Base-by-base conservation (phyloP, 2,888 invertebrate species). In the Rhaphigaster nebulosa region DNA sequence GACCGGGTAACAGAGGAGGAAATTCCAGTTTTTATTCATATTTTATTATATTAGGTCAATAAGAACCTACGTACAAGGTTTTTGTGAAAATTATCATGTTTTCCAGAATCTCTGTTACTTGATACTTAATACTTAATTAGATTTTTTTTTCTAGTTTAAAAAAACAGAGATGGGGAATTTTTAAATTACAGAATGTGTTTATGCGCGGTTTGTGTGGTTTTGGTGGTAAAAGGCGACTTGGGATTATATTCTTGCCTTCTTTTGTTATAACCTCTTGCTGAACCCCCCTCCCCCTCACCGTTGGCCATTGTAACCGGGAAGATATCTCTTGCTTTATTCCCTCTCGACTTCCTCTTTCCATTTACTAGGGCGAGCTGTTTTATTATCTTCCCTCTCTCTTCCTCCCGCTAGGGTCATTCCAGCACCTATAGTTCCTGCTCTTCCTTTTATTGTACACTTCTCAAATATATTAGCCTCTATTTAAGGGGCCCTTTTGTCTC, bases 281-380 rank as follows among this genome's bases (percentile, higher is more conserved):
- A 45, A 45, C 84, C 45, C 41, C 80, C 38, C 65, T 8, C 70
- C 70, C 23, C 38, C 70, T 38, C 70, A 6, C 70, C 70, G 84
- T 41, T 84, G 84, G 84, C 84, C 84, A 84, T 84, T 84, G 84
- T 84, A 84, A 50, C 84, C n/a, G 84, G 84, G 45, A 50, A 84
- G 84, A 84, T 84, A 84, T 84, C 84, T 50, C 84, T 84, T 84
- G 84, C 84, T 84, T 84, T 84, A 84, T 84, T 84, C 84, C 84
- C 84, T 84, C 84, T 84, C 84, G 84, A 84, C 84, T 84, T 84
- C 84, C 84, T 84, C 84, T 50, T 84, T 50, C 84, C 84, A 84
- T 84, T 84, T 84, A 84, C 84, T 84, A 84, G 84, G 84, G 84
- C 45, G 84, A 84, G 84, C 84, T 84, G 84, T 84, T 84, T 84